Percentiles rank a stretch among this genome's conserved stretches.
Conservation (phyloP, 2,888 invertebrate species). For the Pasiphila rectangulata region DNA sequence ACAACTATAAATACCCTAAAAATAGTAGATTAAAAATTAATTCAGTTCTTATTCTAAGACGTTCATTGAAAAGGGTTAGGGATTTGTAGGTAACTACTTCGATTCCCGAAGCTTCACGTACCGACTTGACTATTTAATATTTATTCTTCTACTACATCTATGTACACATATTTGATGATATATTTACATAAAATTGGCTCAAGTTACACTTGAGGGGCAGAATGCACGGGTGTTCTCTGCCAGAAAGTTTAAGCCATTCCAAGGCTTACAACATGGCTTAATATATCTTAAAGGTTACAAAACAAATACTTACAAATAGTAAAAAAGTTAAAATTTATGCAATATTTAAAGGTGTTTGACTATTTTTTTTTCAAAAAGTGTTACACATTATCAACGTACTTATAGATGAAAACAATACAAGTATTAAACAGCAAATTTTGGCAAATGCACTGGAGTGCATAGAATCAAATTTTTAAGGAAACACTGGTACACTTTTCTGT, state of each 20-base stretch:
- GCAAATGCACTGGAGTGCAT: too few relatives aligned
- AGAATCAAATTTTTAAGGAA: too few relatives aligned
- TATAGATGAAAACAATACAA: too few relatives aligned
- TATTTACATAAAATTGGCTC: conserved; percentile 12
- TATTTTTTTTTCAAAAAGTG: too few relatives aligned
- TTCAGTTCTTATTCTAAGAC: conserved; percentile 44
- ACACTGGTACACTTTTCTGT: too few relatives aligned
- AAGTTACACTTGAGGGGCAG: conserved; percentile 6
- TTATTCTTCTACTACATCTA: conserved; percentile 22
- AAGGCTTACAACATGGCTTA: too few relatives aligned
- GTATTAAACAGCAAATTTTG: too few relatives aligned
- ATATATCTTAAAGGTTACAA: too few relatives aligned
- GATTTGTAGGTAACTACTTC: conserved; percentile 33
- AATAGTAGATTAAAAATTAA: conserved; percentile 39
- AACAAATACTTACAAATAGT: too few relatives aligned
- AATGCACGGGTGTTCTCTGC: conserved; percentile 8
- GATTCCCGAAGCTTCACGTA: conserved; percentile 20
- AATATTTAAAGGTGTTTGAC: too few relatives aligned
- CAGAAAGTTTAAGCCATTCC: not conserved
- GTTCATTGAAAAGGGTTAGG: conserved; percentile 13
- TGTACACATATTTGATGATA: conserved; percentile 43
- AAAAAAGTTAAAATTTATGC: too few relatives aligned
- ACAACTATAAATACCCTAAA: conserved; percentile 49
- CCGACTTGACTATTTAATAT: conserved; percentile 25
- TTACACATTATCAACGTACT: too few relatives aligned